Conservation (phyloP, 2,113 vertebrate species). For the Rhinoptilus africanus region DNA sequence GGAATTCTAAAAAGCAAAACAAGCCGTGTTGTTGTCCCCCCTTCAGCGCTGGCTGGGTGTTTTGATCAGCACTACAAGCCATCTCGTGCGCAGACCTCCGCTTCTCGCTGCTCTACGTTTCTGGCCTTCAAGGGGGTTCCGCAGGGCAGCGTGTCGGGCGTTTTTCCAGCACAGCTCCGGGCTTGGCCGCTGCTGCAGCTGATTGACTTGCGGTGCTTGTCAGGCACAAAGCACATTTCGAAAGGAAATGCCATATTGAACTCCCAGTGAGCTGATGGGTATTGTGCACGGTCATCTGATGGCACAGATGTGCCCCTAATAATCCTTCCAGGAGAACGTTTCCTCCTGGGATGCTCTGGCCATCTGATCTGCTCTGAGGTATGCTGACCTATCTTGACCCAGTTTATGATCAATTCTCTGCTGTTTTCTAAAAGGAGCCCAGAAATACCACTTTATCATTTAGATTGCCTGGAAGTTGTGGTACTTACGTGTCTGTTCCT, state of each 20-base stretch:
- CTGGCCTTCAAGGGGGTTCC: neutral
- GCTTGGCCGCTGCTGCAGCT: neutral
- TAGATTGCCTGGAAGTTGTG: conserved; percentile 20
- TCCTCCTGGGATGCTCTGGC: conserved; percentile 57
- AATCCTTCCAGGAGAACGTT: conserved; percentile 54
- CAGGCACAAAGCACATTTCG: conserved; percentile 49
- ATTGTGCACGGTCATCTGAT: conserved; percentile 50
- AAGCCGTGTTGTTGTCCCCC: neutral
- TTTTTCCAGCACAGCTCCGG: neutral
- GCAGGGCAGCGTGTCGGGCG: neutral
- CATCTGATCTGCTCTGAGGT: conserved; percentile 63
- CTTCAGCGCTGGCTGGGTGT: neutral
- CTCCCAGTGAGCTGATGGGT: conserved; percentile 47
- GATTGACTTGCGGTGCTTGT: conserved; percentile 27
- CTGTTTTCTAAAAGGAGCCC: conserved; percentile 10
- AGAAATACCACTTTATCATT: conserved; percentile 32
- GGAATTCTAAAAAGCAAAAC: conserved; percentile 53
- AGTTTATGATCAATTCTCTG: conserved; percentile 58
- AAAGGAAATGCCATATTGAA: conserved; percentile 63
- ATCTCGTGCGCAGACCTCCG: neutral
- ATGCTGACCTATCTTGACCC: conserved; percentile 58
- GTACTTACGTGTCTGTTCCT: neutral
- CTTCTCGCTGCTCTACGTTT: neutral
- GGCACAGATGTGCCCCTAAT: conserved; percentile 66
- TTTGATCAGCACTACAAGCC: conserved; percentile 23